Evolutionary conservation across 2,797 vertebrate species (phyloP), one percentile per base, ranked within the genome.

Genomic region (Melanotaenia maccullochi): DNA sequence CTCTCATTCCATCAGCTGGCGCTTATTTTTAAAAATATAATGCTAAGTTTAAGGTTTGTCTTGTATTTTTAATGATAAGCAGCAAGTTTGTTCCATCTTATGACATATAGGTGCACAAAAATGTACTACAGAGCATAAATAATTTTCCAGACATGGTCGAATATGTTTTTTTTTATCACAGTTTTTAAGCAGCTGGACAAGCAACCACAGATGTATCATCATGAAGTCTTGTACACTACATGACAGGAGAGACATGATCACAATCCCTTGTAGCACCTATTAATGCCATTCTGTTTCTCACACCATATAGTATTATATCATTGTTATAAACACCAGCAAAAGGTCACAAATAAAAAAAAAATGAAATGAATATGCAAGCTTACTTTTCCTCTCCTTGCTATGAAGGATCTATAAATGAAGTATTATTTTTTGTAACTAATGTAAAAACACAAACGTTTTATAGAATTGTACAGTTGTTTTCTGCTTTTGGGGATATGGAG

Each of bases 381-480:
- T 64, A 68, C 86, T 74, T 78, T 79, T 70, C 83, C 84, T 95
- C 73, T 94, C 94, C 92, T 95, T 94, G 90, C 69, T 82, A 97
- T 98, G 97, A 98, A 99, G 97, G 96, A 96, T 96, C 94, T 94
- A 95, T 96, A 94, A 96, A 97, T 98, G 96, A 99, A 99, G 97
- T 98, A 96, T 96, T 96, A 91, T 92, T 96, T 96, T 96, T 95
- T 98, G 97, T 98, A 99, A 97, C 96, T 98, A 98, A 98, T 99
- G 97, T 99, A 99, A 96, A 95, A 97, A 96, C 89, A 96, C 95
- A 96, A 95, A 90, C 85, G 92, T 98, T 99, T 98, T 99, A 98
- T 98, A 98, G 95, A 95, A 96, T 95, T 99, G 98, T 99, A 99
- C 97, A 99, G 97, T 95, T 96, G 93, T 94, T 92, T 92, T 88